Evolutionary conservation across 2,888 invertebrate genomes (phyloP).

Genomic region (Lottia gigantea): DNA sequence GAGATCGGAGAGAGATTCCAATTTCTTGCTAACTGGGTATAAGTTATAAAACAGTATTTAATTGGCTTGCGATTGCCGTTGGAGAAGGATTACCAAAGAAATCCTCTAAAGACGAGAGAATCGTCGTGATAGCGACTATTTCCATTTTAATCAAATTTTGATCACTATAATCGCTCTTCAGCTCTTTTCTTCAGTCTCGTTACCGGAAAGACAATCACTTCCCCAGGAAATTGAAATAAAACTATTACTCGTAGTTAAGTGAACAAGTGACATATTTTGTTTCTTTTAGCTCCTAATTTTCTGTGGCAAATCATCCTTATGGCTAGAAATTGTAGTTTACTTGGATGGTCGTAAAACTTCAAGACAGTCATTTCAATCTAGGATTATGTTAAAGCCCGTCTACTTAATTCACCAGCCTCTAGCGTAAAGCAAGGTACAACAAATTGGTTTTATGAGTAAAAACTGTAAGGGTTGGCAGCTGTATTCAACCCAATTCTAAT

Average conservation of each 20-base stretch:
- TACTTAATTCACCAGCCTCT: background rate
- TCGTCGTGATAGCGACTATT: slow-evolving; percentile 30
- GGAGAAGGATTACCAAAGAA: slow-evolving; percentile 12
- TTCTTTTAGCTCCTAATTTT: slow-evolving; percentile 17
- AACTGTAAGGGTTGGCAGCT: background rate
- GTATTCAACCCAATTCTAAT: background rate
- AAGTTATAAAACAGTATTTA: slow-evolving; percentile 43
- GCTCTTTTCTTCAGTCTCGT: slow-evolving; percentile 10
- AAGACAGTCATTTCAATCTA: background rate
- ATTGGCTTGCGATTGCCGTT: slow-evolving; percentile 34
- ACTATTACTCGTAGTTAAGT: slow-evolving; percentile 35
- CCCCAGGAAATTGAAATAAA: slow-evolving; percentile 41
- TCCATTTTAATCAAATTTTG: slow-evolving; percentile 48
- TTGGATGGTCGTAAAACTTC: background rate
- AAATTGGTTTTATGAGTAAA: background rate
- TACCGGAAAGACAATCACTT: slow-evolving; percentile 10
- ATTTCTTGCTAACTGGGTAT: slow-evolving; percentile 35
- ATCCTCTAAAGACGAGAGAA: slow-evolving; percentile 18
- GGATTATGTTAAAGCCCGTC: slow-evolving; percentile 1
- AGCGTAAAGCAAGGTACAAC: background rate
- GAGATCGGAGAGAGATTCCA: slow-evolving; percentile 31
- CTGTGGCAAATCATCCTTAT: slow-evolving; percentile 11
- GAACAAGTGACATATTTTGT: slow-evolving; percentile 15
- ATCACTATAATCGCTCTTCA: slow-evolving; percentile 36
- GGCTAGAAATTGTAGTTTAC: slow-evolving; percentile 9